phyloP scores from a whole-genome alignment of 2,113 vertebrate genomes.

The Anarrhichthys ocellatus region DNA sequence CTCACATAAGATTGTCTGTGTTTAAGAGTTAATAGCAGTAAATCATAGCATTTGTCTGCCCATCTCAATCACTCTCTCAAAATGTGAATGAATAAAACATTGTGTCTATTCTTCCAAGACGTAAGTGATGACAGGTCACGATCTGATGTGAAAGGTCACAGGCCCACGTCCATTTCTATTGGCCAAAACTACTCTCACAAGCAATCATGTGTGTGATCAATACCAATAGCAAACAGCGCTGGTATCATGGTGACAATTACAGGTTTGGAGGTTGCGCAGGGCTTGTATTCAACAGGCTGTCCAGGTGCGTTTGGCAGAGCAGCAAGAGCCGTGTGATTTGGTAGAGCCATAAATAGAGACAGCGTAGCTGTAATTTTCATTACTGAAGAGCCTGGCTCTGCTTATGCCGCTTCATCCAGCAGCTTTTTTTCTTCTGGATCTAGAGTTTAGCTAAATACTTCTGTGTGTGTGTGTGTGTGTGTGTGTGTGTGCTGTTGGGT shows the following conservation, averaged over 20 bases:
- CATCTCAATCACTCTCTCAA: slow-evolving; percentile 64
- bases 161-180: slow-evolving; percentile 31
- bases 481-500: slow-evolving; percentile 5
- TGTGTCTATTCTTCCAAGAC: slow-evolving; percentile 40
- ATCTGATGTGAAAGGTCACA: slow-evolving; percentile 59
- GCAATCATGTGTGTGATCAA: slow-evolving; percentile 69
- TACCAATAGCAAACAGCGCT: slow-evolving; percentile 51
- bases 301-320: slow-evolving; percentile 43
- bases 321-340: slow-evolving; percentile 48
- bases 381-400: slow-evolving; percentile 61
- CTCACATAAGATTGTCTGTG: slow-evolving; percentile 66
- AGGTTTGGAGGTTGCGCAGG: slow-evolving; percentile 60
- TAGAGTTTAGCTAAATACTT: slow-evolving; percentile 18
- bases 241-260: slow-evolving; percentile 75
- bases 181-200: slow-evolving; percentile 35
- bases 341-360: slow-evolving; percentile 50
- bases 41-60: slow-evolving; percentile 66
- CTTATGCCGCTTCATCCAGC: slow-evolving; percentile 39
- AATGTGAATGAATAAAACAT: slow-evolving; percentile 79
- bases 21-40: slow-evolving; percentile 72
- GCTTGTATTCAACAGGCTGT: slow-evolving; percentile 54
- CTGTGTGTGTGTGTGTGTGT: slow-evolving; percentile 6
- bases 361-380: slow-evolving; percentile 80
- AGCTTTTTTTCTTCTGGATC: slow-evolving; percentile 35
- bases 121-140: slow-evolving; percentile 64